Conservation (phyloP, 2,797 vertebrate species). For the Hippocampus kuda region DNA sequence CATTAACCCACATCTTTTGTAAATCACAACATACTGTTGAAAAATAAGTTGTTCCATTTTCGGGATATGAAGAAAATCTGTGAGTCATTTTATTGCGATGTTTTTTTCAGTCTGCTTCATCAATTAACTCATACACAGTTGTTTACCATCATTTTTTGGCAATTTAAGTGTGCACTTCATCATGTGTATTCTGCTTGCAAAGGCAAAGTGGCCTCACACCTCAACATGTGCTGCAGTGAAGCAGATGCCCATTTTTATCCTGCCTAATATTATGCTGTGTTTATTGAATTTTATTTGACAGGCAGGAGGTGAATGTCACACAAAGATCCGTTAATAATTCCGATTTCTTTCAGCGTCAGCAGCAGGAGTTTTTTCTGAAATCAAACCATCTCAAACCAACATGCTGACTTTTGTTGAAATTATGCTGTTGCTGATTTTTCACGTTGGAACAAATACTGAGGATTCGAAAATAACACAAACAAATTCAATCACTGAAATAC, state of each 20-base stretch:
- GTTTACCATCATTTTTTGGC: conserved; percentile 48
- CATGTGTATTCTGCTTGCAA: conserved; percentile 39
- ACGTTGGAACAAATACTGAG: neutral
- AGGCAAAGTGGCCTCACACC: conserved; percentile 32
- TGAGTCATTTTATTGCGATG: conserved; percentile 52
- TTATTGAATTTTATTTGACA: conserved; percentile 42
- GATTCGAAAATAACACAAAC: neutral
- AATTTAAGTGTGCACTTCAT: conserved; percentile 45
- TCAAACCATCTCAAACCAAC: conserved; percentile 30
- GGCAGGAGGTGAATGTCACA: conserved; percentile 38
- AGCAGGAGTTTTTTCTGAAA: conserved; percentile 31
- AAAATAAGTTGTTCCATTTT: conserved; percentile 13
- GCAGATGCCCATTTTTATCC: conserved; percentile 38
- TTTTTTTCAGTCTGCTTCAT: conserved; percentile 42
- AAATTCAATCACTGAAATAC: neutral
- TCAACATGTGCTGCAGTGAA: conserved; percentile 38
- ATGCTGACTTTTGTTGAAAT: conserved; percentile 48
- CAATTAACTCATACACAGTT: conserved; percentile 22
- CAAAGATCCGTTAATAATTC: conserved; percentile 41
- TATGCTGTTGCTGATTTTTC: conserved; percentile 16
- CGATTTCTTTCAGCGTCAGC: conserved; percentile 33
- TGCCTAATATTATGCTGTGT: conserved; percentile 27
- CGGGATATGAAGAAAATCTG: conserved; percentile 40
- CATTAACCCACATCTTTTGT: conserved; percentile 37
- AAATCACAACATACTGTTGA: conserved; percentile 34